Evolutionary conservation across 1,140 invertebrate genomes (phyloP), one percentile per base, ranked within the genome.

Genomic region (Luehdorfia chinensis): DNA sequence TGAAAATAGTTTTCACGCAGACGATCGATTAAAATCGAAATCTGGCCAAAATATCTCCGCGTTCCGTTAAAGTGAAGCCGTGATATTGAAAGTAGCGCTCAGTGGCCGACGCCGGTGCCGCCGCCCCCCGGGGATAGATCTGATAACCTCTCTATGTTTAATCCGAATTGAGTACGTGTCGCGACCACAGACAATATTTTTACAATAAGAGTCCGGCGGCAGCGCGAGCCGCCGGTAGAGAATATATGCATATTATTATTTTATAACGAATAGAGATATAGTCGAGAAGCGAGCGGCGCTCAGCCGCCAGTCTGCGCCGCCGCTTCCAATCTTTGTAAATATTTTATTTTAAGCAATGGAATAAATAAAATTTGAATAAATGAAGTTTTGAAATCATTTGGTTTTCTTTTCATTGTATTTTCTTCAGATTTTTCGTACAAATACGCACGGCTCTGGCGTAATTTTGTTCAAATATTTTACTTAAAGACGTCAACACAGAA

Each of bases 221-320:
- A n/a, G n/a, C n/a, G n/a, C n/a, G n/a, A n/a, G n/a, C n/a, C n/a
- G n/a, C n/a, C n/a, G n/a, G n/a, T n/a, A 14, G 21, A 39, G 6
- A 27, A 39, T 39, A 27, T 39, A 23, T 48, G 51, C 51, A 48
- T 54, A 47, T 43, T 54, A n/a, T 18, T 44, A 39, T 23, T 11
- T 15, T 39, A 39, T 39, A 32, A 15, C 6, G 13, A 6, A 12
- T 15, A 25, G 12, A 39, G 36, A 32, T 32, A 15, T 32, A 5
- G 36, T 5, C 7, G 18, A 23, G 11, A 5, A 18, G n/a, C 18
- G 5, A 11, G 16, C 5, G 7, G 15, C 6, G 6, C 3, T 3
- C 14, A 7, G 8, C 14, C 32, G 6, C 15, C 32, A n/a, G n/a
- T n/a, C n/a, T n/a, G n/a, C n/a, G n/a, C n/a, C 14, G 8, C 33